These are phyloP conservation scores for Botrylloides violaceus DNA, from an alignment of 23 tunicate genomes.

Conservation along the genomic window DNA sequence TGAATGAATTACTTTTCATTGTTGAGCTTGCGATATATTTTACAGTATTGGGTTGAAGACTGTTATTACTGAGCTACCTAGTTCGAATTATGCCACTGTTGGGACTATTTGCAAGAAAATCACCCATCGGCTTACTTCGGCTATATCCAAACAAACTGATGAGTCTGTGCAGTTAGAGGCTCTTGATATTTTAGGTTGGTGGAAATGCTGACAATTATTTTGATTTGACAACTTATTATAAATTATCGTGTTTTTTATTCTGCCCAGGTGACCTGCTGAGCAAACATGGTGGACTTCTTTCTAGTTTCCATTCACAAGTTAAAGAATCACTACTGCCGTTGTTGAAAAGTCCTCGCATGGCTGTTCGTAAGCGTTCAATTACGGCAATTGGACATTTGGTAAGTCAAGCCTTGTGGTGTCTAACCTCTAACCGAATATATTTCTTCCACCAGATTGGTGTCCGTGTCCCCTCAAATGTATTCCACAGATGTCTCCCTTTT, in stretches of 20 bases:
- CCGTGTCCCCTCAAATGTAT: too few species aligned
- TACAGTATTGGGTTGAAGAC: conserved; percentile 92
- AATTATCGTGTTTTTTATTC: too few species aligned
- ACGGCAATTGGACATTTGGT: conserved; percentile 90
- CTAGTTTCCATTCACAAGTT: conserved; percentile 54
- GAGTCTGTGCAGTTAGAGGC: conserved; percentile 89
- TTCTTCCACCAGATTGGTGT: too few species aligned
- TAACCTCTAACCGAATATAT: too few species aligned
- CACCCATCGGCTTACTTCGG: conserved; percentile 57
- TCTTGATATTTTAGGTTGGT: conserved; percentile 75
- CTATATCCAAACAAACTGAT: conserved; percentile 70
- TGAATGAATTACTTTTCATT: not conserved
- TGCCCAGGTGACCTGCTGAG: conserved; percentile 67
- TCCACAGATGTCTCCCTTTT: too few species aligned
- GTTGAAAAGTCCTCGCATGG: conserved; percentile 78
- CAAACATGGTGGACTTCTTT: conserved; percentile 70
- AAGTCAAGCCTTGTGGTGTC: conserved; percentile 4
- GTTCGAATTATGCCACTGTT: conserved; percentile 39
- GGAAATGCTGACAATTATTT: not conserved
- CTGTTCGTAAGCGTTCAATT: conserved; percentile 77
- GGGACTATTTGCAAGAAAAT: conserved; percentile 86
- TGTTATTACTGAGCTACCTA: conserved; percentile 80
- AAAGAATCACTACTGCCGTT: conserved; percentile 82
- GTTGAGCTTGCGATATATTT: not conserved
- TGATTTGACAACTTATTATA: too few species aligned